Conservation (phyloP, 1,140 invertebrate species). For the Apis laboriosa region DNA sequence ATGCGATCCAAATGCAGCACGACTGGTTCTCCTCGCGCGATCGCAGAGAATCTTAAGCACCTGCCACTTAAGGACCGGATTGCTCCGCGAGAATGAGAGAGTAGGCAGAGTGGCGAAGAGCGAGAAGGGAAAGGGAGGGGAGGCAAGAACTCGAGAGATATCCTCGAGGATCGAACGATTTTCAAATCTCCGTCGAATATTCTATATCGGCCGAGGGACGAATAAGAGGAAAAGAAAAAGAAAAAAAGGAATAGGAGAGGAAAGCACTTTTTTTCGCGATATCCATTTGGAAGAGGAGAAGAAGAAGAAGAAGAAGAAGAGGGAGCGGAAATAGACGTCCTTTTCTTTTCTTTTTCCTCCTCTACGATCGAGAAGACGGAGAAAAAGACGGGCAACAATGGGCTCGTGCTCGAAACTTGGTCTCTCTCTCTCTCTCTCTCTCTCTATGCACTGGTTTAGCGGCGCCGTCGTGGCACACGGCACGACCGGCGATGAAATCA, state of each 20-base stretch:
- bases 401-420: conserved; percentile 51
- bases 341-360: too few species aligned
- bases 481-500: conserved; percentile 77
- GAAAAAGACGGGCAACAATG: conserved; percentile 55
- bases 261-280: too few species aligned
- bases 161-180: conserved; percentile 59
- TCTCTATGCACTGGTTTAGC: conserved; percentile 37
- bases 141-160: conserved; percentile 29
- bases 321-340: too few species aligned
- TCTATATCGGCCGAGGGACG: not conserved
- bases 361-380: not conserved
- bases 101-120: not conserved
- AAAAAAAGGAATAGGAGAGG: not conserved
- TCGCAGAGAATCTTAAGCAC: conserved; percentile 71
- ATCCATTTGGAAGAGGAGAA: too few species aligned
- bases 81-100: conserved; percentile 60
- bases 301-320: too few species aligned
- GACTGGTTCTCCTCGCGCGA: conserved; percentile 70
- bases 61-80: conserved; percentile 72
- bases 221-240: not conserved
- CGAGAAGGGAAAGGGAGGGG: conserved; percentile 13
- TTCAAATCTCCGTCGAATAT: conserved; percentile 44
- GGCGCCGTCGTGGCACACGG: conserved; percentile 58
- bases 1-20: conserved; percentile 66
- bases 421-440: not conserved